Evolutionary conservation across 1,140 invertebrate genomes (phyloP).

Genomic region (Eumaeus atala): DNA sequence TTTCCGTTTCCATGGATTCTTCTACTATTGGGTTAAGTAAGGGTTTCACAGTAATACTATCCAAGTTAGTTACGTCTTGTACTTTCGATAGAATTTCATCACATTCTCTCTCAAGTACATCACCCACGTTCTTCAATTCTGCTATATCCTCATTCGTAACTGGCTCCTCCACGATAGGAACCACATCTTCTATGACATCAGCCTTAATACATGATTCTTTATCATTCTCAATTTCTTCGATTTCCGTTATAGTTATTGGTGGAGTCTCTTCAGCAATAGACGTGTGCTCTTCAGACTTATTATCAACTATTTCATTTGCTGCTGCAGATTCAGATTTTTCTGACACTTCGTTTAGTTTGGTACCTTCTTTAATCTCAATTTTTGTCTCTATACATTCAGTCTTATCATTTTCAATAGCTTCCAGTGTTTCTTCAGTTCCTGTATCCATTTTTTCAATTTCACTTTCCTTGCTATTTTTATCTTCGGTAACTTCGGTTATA

Average conservation of each 20-base stretch:
- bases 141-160: constrained; percentile 45
- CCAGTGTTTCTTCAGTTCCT: constrained; percentile 17
- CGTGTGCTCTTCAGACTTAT: constrained; percentile 20
- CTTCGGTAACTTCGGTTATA: constrained; percentile 29
- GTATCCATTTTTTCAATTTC: constrained; percentile 40
- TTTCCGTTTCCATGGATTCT: constrained; percentile 60
- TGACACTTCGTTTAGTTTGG: constrained; percentile 7
- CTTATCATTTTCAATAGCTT: constrained; percentile 18
- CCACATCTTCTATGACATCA: constrained; percentile 49
- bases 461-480: constrained; percentile 30
- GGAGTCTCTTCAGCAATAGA: constrained; percentile 43
- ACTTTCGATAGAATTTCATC: constrained; percentile 64
- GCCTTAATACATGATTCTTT: constrained; percentile 37
- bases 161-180: constrained; percentile 58
- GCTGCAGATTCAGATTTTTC: constrained; percentile 8
- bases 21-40: constrained; percentile 53
- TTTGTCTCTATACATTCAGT: neutral
- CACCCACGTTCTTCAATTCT: constrained; percentile 54
- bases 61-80: constrained; percentile 59
- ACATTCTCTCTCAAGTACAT: constrained; percentile 62
- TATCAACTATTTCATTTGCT: constrained; percentile 11
- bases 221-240: constrained; percentile 46
- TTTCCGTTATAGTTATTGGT: constrained; percentile 45
- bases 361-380: constrained; percentile 10
- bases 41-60: constrained; percentile 54